These are phyloP conservation scores for Penaeus chinensis DNA, from an alignment of 1,140 invertebrate species.

Conservation along the genomic window DNA sequence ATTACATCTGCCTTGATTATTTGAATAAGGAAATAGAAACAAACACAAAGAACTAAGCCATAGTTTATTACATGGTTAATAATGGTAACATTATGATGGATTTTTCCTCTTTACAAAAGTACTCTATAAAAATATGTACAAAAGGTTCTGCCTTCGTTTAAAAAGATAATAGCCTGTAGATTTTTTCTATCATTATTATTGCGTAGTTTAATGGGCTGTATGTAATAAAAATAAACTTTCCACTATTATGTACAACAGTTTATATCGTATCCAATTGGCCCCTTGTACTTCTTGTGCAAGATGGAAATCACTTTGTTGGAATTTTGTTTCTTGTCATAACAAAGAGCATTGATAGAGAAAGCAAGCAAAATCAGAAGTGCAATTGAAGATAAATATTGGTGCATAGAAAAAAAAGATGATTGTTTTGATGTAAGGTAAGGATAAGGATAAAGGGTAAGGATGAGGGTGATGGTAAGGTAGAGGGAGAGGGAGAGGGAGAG, in stretches of 20 bases:
- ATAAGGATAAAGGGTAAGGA: too few relatives aligned
- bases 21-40: too few relatives aligned
- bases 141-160: slow-evolving; percentile 2
- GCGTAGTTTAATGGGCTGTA: slow-evolving; percentile 17
- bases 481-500: too few relatives aligned
- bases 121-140: slow-evolving; percentile 39
- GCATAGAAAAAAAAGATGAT: too few relatives aligned
- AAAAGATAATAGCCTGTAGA: too few relatives aligned
- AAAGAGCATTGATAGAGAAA: too few relatives aligned
- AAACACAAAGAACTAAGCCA: slow-evolving; percentile 7
- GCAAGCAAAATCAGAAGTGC: too few relatives aligned
- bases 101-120: slow-evolving; percentile 24
- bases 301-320: background rate
- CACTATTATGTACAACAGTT: slow-evolving; percentile 32
- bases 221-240: slow-evolving; percentile 28
- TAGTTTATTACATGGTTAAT: slow-evolving; percentile 33
- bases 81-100: slow-evolving; percentile 32
- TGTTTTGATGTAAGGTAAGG: too few relatives aligned
- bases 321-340: too few relatives aligned
- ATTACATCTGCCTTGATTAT: too few relatives aligned
- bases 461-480: too few relatives aligned
- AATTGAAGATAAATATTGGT: too few relatives aligned
- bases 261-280: slow-evolving; percentile 23
- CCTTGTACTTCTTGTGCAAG: slow-evolving; percentile 32
- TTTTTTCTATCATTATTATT: background rate